Conservation (phyloP, 2,888 invertebrate species). For the Drymonia ruficornis region DNA sequence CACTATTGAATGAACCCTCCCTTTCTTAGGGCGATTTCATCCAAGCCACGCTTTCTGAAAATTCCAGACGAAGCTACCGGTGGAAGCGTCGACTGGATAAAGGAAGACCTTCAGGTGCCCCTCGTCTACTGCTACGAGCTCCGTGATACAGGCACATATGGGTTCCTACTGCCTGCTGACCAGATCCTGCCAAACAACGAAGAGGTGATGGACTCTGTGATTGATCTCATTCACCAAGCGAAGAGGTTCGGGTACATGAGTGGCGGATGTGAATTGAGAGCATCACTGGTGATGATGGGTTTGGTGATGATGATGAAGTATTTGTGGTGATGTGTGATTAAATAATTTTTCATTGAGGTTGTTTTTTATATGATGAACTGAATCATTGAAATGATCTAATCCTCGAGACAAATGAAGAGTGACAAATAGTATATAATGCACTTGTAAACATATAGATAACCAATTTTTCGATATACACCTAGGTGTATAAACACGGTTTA, state of each 20-base stretch:
- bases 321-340: slow-evolving; percentile 9
- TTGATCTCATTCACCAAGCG: slow-evolving; percentile 65
- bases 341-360: background rate
- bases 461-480: too few species aligned
- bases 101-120: slow-evolving; percentile 55
- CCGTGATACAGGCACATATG: slow-evolving; percentile 83
- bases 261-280: slow-evolving; percentile 12
- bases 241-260: slow-evolving; percentile 52
- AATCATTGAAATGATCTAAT: too few species aligned
- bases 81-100: slow-evolving; percentile 67
- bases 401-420: too few species aligned
- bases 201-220: slow-evolving; percentile 81
- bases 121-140: slow-evolving; percentile 73
- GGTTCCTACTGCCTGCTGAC: slow-evolving; percentile 85
- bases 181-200: slow-evolving; percentile 82
- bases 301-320: slow-evolving; percentile 11
- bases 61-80: slow-evolving; percentile 44
- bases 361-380: background rate
- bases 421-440: too few species aligned
- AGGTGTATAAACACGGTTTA: too few species aligned
- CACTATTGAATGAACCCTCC: too few species aligned
- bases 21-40: too few species aligned
- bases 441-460: too few species aligned
- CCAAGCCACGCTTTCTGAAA: too few species aligned
- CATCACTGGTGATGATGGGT: slow-evolving; percentile 13